Evolutionary conservation across 2,888 invertebrate genomes (phyloP).

Genomic region (Sesamia inferens): DNA sequence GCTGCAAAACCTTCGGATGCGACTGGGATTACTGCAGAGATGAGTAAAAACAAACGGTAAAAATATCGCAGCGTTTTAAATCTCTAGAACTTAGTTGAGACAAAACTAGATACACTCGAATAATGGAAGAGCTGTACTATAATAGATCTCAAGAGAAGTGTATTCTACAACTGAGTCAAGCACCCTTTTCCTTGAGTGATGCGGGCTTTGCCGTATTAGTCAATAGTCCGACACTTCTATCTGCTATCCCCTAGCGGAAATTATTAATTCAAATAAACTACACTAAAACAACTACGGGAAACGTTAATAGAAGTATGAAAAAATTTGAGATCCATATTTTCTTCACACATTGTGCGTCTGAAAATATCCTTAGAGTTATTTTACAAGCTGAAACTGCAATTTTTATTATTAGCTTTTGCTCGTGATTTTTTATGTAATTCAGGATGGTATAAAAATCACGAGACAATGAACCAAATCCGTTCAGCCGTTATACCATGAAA

Average conservation of each 20-base stretch:
- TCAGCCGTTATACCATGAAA: background rate
- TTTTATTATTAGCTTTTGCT: background rate
- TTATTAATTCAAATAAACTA: background rate
- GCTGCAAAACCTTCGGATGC: no score
- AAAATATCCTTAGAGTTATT: background rate
- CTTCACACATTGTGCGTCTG: background rate
- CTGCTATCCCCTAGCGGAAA: background rate
- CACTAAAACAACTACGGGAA: background rate
- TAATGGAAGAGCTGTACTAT: background rate
- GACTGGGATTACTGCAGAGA: no score
- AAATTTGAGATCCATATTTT: no score
- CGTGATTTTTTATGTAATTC: no score
- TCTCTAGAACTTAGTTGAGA: background rate
- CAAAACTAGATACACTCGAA: background rate
- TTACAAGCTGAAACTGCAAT: background rate
- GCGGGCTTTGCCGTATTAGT: conserved; percentile 1
- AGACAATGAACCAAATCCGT: background rate
- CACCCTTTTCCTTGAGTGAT: background rate
- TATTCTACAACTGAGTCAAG: conserved; percentile 22
- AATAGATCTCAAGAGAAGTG: background rate
- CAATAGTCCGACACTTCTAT: background rate
- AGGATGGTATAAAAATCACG: no score
- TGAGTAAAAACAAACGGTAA: background rate
- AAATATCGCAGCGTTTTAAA: background rate
- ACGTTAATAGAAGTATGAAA: background rate